These are phyloP conservation scores for Chionodraco myersi DNA, from an alignment of 2,113 vertebrate species.

Conservation along the genomic window DNA sequence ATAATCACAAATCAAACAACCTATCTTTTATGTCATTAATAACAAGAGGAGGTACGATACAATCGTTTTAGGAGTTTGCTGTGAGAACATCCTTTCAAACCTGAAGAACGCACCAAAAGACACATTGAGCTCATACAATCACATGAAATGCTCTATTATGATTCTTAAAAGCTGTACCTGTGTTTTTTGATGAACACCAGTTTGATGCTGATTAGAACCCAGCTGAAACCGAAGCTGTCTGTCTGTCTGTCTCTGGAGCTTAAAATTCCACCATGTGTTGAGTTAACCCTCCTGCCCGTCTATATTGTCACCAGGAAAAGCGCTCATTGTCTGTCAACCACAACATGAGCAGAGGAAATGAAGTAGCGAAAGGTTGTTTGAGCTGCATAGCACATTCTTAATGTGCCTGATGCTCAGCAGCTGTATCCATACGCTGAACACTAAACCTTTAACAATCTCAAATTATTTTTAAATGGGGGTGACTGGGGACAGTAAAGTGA, in stretches of 20 bases:
- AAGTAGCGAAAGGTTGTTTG: slow-evolving; percentile 30
- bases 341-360: slow-evolving; percentile 66
- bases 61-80: neutral
- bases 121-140: neutral
- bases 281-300: neutral
- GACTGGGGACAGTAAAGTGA: neutral
- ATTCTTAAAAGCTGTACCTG: slow-evolving; percentile 10
- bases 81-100: slow-evolving; percentile 1
- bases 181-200: neutral
- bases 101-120: neutral
- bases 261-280: neutral
- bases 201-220: neutral
- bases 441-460: neutral
- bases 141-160: neutral
- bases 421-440: neutral
- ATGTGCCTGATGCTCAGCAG: neutral
- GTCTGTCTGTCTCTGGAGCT: neutral
- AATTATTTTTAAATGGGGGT: neutral
- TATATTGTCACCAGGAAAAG: neutral
- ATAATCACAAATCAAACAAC: neutral
- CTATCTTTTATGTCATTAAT: neutral
- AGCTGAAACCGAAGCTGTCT: neutral
- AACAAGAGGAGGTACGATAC: neutral
- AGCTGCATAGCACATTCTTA: neutral
- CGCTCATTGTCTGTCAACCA: slow-evolving; percentile 23